Conservation (phyloP, 1,140 invertebrate genomes). For the Ostrea denselamellosa region DNA sequence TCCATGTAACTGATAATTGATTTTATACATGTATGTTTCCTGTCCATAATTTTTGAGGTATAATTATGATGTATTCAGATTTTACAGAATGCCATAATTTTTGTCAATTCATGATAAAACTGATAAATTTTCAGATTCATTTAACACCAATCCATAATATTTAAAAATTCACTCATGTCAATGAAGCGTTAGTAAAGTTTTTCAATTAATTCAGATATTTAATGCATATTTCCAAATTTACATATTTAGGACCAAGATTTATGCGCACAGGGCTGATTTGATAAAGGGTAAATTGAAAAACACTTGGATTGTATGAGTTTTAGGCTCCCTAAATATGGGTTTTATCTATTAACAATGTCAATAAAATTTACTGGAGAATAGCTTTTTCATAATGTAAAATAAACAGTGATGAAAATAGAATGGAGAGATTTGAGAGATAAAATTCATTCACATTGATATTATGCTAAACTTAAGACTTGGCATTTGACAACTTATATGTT, state of each 20-base stretch:
- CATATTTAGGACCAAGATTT: slow-evolving; percentile 14
- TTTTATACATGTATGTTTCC: background rate
- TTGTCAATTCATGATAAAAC: slow-evolving; percentile 33
- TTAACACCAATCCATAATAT: slow-evolving; percentile 35
- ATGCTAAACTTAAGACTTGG: slow-evolving; percentile 41
- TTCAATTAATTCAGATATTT: slow-evolving; percentile 37
- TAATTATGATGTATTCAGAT: slow-evolving; percentile 17
- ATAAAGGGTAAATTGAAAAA: slow-evolving; percentile 36
- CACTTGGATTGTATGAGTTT: slow-evolving; percentile 24
- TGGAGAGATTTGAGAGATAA: slow-evolving; percentile 41
- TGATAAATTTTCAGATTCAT: slow-evolving; percentile 37
- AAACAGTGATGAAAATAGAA: slow-evolving; percentile 41
- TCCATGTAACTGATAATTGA: background rate
- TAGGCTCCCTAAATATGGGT: slow-evolving; percentile 37
- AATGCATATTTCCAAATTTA: slow-evolving; percentile 37
- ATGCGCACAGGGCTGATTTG: slow-evolving; percentile 28
- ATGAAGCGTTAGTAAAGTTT: slow-evolving; percentile 26
- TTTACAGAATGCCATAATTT: background rate
- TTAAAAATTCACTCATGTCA: slow-evolving; percentile 20
- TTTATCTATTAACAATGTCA: slow-evolving; percentile 40
- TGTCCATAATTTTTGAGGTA: background rate
- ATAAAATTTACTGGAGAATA: slow-evolving; percentile 35
- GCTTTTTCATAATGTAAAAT: slow-evolving; percentile 41
- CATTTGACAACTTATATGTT: slow-evolving; percentile 48
- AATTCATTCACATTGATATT: slow-evolving; percentile 47